Conservation (phyloP, 2,113 vertebrate species). For the Strix uralensis region DNA sequence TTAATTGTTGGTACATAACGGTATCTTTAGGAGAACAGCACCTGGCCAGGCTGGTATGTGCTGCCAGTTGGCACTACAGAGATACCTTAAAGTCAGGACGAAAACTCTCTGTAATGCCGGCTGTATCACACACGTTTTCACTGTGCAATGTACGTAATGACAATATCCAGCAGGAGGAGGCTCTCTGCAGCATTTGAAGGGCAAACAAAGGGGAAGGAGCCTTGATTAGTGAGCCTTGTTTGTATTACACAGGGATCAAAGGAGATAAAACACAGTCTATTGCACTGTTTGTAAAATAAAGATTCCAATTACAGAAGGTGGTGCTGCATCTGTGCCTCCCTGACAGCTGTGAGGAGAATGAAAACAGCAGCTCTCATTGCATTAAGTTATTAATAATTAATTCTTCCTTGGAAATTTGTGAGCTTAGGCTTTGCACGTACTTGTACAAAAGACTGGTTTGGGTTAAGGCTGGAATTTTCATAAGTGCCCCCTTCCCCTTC, state of each 20-base stretch:
- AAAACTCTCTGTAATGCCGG: neutral
- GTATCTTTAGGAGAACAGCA: slow-evolving; percentile 2
- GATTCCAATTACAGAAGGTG: slow-evolving; percentile 36
- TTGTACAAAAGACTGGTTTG: neutral
- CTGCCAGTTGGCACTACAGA: neutral
- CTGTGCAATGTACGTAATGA: neutral
- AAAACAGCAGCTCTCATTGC: neutral
- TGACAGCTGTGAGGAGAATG: slow-evolving; percentile 37
- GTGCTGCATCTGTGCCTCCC: slow-evolving; percentile 43
- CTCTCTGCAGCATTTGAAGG: slow-evolving; percentile 50
- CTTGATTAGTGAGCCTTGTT: slow-evolving; percentile 44
- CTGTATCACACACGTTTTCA: neutral
- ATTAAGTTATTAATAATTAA: slow-evolving; percentile 43
- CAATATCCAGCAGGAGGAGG: neutral
- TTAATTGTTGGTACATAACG: neutral
- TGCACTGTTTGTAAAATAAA: slow-evolving; percentile 42
- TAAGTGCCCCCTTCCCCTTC: neutral
- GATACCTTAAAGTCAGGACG: neutral
- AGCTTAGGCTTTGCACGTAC: neutral
- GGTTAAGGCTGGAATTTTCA: neutral
- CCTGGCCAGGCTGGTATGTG: neutral
- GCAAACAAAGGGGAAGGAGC: slow-evolving; percentile 43
- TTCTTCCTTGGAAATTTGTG: slow-evolving; percentile 11
- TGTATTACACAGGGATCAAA: slow-evolving; percentile 41
- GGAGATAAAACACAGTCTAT: slow-evolving; percentile 38